Evolutionary conservation across 1,140 invertebrate species (phyloP), one percentile per base, ranked within the genome.

Genomic region (Samia ricini): DNA sequence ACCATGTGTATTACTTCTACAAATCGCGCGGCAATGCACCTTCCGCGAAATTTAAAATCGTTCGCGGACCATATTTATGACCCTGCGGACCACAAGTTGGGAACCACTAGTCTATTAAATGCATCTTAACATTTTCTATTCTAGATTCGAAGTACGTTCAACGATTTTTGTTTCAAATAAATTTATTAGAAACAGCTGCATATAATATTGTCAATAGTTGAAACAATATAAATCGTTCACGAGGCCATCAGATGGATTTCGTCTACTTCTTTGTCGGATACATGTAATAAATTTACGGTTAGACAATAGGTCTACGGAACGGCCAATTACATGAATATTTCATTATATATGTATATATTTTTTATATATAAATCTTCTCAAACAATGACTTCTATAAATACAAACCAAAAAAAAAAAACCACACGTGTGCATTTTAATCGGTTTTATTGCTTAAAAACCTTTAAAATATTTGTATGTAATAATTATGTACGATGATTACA

Each of bases 261-360:
- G 52, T 56, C 57, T 63, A 51, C 29, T 23, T 66, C 66, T 60
- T 68, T 71, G 52, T 70, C 57, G 60, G n/a, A 64, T 48, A 51
- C 22, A 58, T 36, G 42, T 29, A 56, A 78, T 76, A 78, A 74
- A 74, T 78, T 68, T 51, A 63, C 49, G 24, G 58, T 62, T 67
- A 67, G 66, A 79, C 77, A 75, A 76, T 71, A 64, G 70, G 57
- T 56, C 51, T 61, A 64, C 68, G 62, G 62, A 69, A 72, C 67
- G 58, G 52, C 56, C 72, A 72, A 72, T 82, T 77, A 79, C 70
- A 79, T 80, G 76, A 83, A 83, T 81, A 77, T 77, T 79, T 80
- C 71, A 82, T 80, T 70, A 68, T 50, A 26, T 26, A 26, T 8
- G 8, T 26, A 26, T 26, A 26, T 3, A 8, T 26, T 26, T 26